Conservation (phyloP, 2,888 invertebrate species). For the Drosophila tripunctata region DNA sequence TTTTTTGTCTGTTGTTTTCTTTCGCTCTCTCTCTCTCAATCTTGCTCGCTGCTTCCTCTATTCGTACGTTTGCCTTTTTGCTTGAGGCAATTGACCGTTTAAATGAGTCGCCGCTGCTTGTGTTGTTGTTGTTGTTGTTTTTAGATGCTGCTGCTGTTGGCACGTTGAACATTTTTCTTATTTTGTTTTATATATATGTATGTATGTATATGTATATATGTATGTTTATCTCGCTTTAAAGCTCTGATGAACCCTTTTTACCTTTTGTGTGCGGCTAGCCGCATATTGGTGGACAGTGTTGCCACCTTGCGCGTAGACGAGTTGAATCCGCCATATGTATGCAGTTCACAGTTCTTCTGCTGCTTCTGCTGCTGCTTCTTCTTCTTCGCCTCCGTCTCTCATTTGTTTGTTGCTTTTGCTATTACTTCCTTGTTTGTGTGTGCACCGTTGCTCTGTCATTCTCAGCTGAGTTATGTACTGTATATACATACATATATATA, state of each 20-base stretch:
- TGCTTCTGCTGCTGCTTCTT: constrained; percentile 22
- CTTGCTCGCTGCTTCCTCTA: constrained; percentile 44
- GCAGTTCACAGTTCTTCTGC: constrained; percentile 16
- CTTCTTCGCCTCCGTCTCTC: too few species aligned
- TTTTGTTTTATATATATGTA: not conserved
- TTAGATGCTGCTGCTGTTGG: constrained; percentile 37
- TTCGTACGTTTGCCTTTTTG: constrained; percentile 66
- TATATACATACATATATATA: constrained; percentile 10
- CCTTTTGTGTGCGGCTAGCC: constrained; percentile 31
- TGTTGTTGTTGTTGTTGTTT: constrained; percentile 39
- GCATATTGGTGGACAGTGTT: constrained; percentile 24
- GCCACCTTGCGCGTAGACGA: constrained; percentile 53
- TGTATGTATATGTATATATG: not conserved
- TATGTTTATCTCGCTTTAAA: constrained; percentile 34
- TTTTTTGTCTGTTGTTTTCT: too few species aligned
- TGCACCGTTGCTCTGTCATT: constrained; percentile 34
- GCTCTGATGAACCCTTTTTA: constrained; percentile 50
- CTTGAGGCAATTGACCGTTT: constrained; percentile 79
- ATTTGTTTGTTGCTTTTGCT: constrained; percentile 36
- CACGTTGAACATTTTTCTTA: constrained; percentile 38
- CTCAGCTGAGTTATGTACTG: constrained; percentile 24
- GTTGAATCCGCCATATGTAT: constrained; percentile 44
- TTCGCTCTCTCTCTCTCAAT: constrained; percentile 37
- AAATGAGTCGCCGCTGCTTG: constrained; percentile 56
- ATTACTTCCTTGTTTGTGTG: constrained; percentile 54